Percentiles rank a stretch among this genome's conserved stretches.
These are phyloP conservation scores for Ophion ventricosus DNA, from an alignment of 2,888 invertebrate genomes.

Conservation along the genomic window DNA sequence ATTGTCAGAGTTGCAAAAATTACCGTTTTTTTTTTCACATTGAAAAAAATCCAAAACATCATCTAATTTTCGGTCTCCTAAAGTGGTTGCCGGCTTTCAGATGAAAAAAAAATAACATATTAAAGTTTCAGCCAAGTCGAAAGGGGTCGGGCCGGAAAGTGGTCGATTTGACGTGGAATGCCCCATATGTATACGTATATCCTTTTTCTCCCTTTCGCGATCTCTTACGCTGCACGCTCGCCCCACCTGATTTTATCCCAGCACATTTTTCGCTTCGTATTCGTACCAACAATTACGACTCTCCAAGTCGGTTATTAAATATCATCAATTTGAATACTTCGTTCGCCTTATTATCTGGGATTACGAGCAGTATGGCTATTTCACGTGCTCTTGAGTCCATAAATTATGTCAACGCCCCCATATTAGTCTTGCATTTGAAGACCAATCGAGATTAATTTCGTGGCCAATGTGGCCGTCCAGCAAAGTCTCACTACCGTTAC, in stretches of 20 bases:
- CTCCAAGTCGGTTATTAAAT: conserved; percentile 6
- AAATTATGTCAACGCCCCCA: background rate
- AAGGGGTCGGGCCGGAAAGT: no score
- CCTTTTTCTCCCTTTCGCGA: conserved; percentile 35
- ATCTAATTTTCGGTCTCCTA: no score
- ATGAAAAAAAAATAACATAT: no score
- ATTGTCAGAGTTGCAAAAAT: no score
- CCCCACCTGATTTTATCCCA: conserved; percentile 64
- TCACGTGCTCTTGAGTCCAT: background rate
- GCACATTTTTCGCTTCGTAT: conserved; percentile 55
- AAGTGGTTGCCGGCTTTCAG: no score
- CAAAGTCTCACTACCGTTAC: background rate
- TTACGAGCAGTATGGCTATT: background rate
- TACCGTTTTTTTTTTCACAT: no score
- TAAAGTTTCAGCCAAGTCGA: no score
- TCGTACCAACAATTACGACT: conserved; percentile 37
- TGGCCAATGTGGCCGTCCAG: background rate
- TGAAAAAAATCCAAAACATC: no score
- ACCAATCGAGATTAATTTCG: background rate
- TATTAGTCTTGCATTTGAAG: background rate
- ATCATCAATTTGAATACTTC: conserved; percentile 21
- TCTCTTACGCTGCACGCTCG: conserved; percentile 51
- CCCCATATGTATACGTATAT: background rate
- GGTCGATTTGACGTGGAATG: no score
- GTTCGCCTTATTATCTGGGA: background rate